Percentiles rank a stretch among this genome's conserved stretches.
Conservation (phyloP, 2,797 vertebrate genomes). For the Pogoniulus pusillus region DNA sequence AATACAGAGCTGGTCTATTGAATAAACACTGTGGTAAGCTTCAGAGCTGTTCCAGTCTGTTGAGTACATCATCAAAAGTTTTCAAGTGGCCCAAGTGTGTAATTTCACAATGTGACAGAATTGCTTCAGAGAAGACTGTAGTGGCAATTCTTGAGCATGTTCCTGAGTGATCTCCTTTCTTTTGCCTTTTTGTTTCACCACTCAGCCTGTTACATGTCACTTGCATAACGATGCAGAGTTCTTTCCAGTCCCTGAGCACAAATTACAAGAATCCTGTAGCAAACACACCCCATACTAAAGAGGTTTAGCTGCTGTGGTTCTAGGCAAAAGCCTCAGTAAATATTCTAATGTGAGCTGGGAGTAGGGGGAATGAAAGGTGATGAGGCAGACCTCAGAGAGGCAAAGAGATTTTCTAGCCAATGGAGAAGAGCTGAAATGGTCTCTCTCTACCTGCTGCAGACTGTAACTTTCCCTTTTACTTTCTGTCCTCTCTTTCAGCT, state of each 20-base stretch:
- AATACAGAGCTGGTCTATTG: neutral
- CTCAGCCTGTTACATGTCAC: neutral
- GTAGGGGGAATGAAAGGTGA: neutral
- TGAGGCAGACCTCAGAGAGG: neutral
- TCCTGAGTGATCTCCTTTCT: neutral
- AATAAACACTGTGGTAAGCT: neutral
- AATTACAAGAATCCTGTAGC: neutral
- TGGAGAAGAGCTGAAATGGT: neutral
- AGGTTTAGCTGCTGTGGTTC: neutral
- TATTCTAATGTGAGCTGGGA: neutral
- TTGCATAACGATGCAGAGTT: neutral
- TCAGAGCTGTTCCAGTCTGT: neutral
- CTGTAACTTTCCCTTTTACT: neutral
- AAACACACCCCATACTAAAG: neutral
- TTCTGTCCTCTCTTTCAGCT: neutral
- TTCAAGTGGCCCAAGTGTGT: neutral
- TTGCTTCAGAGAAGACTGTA: neutral
- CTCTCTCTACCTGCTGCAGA: neutral
- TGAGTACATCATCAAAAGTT: slow-evolving; percentile 12
- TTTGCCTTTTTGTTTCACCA: neutral
- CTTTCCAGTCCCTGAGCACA: neutral
- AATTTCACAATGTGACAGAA: slow-evolving; percentile 9
- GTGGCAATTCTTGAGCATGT: neutral
- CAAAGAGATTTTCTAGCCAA: neutral
- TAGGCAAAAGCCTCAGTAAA: neutral